Evolutionary conservation across 2,888 invertebrate genomes (phyloP), one percentile per base, ranked within the genome.

Genomic region (Andrena praecox): DNA sequence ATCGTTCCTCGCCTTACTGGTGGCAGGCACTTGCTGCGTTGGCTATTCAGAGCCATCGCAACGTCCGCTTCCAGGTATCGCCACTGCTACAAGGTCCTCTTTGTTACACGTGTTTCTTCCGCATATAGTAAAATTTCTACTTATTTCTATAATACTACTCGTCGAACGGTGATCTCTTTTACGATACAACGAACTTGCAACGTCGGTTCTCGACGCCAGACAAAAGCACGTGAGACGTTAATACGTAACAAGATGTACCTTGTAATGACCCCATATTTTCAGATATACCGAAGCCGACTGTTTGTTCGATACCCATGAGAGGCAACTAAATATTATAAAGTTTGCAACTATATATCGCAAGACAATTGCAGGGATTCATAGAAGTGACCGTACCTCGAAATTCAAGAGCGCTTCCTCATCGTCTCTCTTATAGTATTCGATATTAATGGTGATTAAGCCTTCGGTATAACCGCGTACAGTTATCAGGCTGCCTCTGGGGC

Each of bases 1-100:
- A 96, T 95, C 95, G 96, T 96, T 94, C 97, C 97, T 94, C 97
- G 95, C 95, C 97, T 97, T 94, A 97, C 96, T 89, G 97, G 96
- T 93, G 97, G 97, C 93, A 97, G 96, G 94, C 96, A 95, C 95
- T 97, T 97, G 94, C 97, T 96, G 94, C 97, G 96, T 94, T 95
- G 95, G 94, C 96, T 96, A 94, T 96, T 96, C 95, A 97, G 95
- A 94, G 96, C 96, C 93, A 96, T 95, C 94, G 95, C 95, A 94
- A 97, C 95, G 93, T 96, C 96, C 94, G 95, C 96, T 96, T 97
- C 97, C 96, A 97, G 96, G 94, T 96, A 91, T 90, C 92, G 92
- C 93, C 93, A 93, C 91, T 94, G 93, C 94, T 94, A 94, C 89
- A 94, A 93, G 91, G 85, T 93, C 91, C 91, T 91, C 85, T 91